Evolutionary conservation across 2,797 vertebrate genomes (phyloP).

Genomic region (Adelosebastes latens): DNA sequence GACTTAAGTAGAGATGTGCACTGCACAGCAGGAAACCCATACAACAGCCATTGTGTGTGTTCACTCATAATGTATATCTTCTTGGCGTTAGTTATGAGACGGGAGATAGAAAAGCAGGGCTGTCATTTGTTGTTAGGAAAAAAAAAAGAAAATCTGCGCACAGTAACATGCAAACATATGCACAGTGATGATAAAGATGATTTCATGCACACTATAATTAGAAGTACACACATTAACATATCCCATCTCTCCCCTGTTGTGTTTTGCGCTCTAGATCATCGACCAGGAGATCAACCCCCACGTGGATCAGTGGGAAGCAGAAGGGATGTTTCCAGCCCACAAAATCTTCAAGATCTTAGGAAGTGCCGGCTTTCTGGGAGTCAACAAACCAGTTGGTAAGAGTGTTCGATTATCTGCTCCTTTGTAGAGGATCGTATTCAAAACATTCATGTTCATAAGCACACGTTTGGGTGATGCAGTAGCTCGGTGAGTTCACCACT

Average conservation of each 20-base stretch:
- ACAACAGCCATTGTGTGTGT: neutral
- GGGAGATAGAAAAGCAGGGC: neutral
- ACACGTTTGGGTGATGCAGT: neutral
- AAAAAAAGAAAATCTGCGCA: neutral
- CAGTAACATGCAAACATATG: neutral
- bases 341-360: slow-evolving; percentile 88
- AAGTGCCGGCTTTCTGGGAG: slow-evolving; percentile 86
- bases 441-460: neutral
- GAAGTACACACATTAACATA: neutral
- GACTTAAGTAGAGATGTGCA: slow-evolving; percentile 23
- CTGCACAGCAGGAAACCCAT: slow-evolving; percentile 19
- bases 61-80: neutral
- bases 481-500: neutral
- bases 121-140: neutral
- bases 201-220: neutral
- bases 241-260: slow-evolving; percentile 20
- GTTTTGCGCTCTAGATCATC: slow-evolving; percentile 82
- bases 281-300: slow-evolving; percentile 89
- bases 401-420: neutral
- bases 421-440: neutral
- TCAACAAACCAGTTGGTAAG: slow-evolving; percentile 87
- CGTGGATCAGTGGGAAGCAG: slow-evolving; percentile 89
- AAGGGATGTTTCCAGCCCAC: slow-evolving; percentile 86
- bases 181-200: neutral
- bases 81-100: neutral